Conservation (phyloP, 2,113 vertebrate genomes). For the Danionella cerebrum region DNA sequence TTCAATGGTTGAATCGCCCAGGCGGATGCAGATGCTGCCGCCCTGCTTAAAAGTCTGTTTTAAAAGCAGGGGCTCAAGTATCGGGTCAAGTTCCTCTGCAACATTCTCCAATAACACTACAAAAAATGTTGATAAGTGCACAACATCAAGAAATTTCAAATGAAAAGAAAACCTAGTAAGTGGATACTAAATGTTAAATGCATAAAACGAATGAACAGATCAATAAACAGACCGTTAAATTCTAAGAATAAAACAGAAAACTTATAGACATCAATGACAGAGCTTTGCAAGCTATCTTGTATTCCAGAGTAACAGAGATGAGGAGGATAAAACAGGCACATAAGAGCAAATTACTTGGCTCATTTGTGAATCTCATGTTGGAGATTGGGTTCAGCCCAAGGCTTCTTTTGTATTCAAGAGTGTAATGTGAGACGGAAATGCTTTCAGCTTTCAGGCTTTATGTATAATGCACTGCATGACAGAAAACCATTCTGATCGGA, state of each 20-base stretch:
- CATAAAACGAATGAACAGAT: too few relatives aligned
- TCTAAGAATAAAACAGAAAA: too few relatives aligned
- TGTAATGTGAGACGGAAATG: not conserved
- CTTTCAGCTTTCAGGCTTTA: not conserved
- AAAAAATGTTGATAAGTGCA: constrained; percentile 17
- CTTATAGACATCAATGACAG: too few relatives aligned
- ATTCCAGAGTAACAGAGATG: not conserved
- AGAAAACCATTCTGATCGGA: not conserved
- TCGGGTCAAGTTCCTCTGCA: constrained; percentile 80
- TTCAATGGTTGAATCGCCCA: constrained; percentile 77
- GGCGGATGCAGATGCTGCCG: constrained; percentile 73
- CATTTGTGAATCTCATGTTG: not conserved
- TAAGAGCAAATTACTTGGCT: not conserved
- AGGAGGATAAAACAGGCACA: not conserved
- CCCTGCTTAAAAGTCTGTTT: constrained; percentile 84
- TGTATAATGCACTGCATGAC: not conserved
- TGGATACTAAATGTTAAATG: too few relatives aligned
- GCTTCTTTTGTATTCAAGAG: not conserved
- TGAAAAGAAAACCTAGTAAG: too few relatives aligned
- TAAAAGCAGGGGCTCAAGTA: constrained; percentile 80
- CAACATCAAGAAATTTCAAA: too few relatives aligned
- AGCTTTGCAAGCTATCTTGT: not conserved
- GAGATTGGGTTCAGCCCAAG: not conserved
- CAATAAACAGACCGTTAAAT: too few relatives aligned
- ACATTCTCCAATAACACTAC: constrained; percentile 81